phyloP scores from a whole-genome alignment of 1,140 invertebrate species.

The Sitodiplosis mosellana region DNA sequence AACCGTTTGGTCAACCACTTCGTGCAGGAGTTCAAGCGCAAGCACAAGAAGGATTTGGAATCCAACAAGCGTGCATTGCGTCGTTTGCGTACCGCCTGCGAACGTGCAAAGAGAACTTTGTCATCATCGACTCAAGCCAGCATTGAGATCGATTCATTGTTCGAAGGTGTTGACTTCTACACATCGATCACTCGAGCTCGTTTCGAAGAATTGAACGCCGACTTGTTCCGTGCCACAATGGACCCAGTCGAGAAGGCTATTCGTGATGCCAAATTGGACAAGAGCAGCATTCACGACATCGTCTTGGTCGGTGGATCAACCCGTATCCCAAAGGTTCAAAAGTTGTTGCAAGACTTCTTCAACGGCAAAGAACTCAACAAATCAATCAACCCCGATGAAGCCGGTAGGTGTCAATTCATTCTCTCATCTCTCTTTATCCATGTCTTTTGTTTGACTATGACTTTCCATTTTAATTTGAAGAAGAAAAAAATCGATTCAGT shows the following conservation, averaged over 20 bases:
- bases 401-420: too few relatives aligned
- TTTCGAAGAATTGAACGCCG: constrained; percentile 74
- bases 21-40: constrained; percentile 60
- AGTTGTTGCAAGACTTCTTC: constrained; percentile 43
- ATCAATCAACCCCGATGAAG: constrained; percentile 65
- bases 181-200: constrained; percentile 65
- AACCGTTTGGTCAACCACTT: constrained; percentile 69
- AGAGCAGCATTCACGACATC: constrained; percentile 42
- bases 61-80: constrained; percentile 57
- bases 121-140: constrained; percentile 48
- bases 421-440: too few relatives aligned
- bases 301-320: constrained; percentile 45
- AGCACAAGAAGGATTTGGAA: constrained; percentile 60
- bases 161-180: constrained; percentile 69
- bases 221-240: constrained; percentile 53
- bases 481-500: too few relatives aligned
- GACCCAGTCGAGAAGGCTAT: constrained; percentile 53
- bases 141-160: constrained; percentile 56
- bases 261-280: constrained; percentile 57
- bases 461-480: too few relatives aligned
- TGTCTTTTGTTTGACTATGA: too few relatives aligned
- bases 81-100: constrained; percentile 54
- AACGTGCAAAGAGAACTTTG: constrained; percentile 46
- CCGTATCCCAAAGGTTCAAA: constrained; percentile 45
- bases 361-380: constrained; percentile 43